Percentiles rank a stretch among this genome's conserved stretches.
phyloP scores from a whole-genome alignment of 1,140 invertebrate species.

The Papilio aristodemus region DNA sequence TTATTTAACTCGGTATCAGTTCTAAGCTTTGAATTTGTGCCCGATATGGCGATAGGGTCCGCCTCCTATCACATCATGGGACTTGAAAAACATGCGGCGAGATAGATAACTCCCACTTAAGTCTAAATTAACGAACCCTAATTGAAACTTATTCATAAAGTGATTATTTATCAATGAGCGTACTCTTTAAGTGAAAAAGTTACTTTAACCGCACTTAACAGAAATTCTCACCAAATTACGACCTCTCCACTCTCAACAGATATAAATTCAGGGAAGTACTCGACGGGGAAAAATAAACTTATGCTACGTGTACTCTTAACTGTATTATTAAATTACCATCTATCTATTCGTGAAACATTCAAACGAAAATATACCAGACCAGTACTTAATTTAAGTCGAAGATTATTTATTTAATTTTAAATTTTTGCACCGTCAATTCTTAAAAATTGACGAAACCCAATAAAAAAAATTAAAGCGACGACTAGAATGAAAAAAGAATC shows the following conservation, averaged over 20 bases:
- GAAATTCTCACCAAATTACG: constrained; percentile 12
- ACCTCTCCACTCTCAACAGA: neutral
- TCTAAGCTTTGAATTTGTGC: too few species aligned
- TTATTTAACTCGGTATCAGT: too few species aligned
- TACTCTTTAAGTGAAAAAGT: constrained; percentile 22
- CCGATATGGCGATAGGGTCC: too few species aligned
- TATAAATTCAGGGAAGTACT: constrained; percentile 6
- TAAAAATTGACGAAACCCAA: neutral
- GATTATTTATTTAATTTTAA: too few species aligned
- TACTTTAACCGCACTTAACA: constrained; percentile 5
- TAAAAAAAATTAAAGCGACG: neutral
- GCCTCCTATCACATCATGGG: too few species aligned
- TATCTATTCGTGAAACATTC: neutral
- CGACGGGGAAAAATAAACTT: constrained; percentile 12
- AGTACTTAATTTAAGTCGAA: neutral
- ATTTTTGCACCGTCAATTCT: neutral
- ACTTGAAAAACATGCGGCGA: too few species aligned
- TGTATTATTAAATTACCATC: neutral
- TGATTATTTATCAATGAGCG: neutral
- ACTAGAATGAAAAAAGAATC: neutral
- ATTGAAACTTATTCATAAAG: neutral
- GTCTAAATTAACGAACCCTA: constrained; percentile 1
- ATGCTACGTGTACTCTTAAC: neutral
- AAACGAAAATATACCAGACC: neutral
- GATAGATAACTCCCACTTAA: too few species aligned